Conservation (phyloP, 1,140 invertebrate species). For the Gryllus bimaculatus region DNA sequence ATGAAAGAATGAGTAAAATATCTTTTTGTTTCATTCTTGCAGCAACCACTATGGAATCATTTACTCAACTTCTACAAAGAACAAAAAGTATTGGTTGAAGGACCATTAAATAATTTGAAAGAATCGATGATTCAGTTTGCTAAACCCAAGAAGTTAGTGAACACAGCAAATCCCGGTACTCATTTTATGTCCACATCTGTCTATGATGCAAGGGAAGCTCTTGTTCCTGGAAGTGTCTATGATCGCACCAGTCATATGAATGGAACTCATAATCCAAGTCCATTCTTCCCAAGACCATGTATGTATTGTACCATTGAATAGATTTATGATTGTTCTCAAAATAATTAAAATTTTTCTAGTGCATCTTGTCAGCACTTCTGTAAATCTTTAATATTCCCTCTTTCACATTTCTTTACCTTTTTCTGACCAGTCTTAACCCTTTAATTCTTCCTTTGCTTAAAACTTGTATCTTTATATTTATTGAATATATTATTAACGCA, state of each 20-base stretch:
- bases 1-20: neutral
- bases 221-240: constrained; percentile 78
- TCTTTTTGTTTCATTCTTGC: constrained; percentile 22
- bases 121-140: constrained; percentile 95
- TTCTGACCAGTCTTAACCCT: neutral
- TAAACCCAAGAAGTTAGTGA: constrained; percentile 91
- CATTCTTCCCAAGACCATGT: constrained; percentile 14
- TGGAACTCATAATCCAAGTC: constrained; percentile 16
- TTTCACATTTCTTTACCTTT: neutral
- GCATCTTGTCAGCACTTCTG: too few species aligned
- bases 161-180: constrained; percentile 87
- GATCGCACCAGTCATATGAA: constrained; percentile 42
- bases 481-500: neutral
- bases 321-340: too few species aligned
- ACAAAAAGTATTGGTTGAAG: constrained; percentile 94
- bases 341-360: too few species aligned
- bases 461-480: neutral
- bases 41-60: constrained; percentile 97
- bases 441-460: neutral
- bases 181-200: constrained; percentile 96
- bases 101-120: constrained; percentile 93
- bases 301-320: neutral
- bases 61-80: constrained; percentile 96
- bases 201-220: constrained; percentile 81
- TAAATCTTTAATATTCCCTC: neutral